Conservation (phyloP, 2,888 invertebrate species). For the Heteropelma amictum region DNA sequence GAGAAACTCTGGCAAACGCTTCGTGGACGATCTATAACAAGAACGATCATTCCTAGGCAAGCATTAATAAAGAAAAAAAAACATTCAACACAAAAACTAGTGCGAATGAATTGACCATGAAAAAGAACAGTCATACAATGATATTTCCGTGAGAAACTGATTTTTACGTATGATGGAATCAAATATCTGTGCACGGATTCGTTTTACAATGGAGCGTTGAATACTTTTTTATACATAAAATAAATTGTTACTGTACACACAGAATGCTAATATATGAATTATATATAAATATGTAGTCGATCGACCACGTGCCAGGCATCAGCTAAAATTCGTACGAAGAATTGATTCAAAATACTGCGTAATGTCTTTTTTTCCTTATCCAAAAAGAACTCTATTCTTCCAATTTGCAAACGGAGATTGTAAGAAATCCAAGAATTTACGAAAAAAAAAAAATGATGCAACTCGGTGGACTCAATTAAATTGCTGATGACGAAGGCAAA, state of each 20-base stretch:
- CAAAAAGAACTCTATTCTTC: too few species aligned
- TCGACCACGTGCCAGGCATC: not conserved
- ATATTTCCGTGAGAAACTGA: slow-evolving; percentile 5
- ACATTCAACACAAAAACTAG: slow-evolving; percentile 2
- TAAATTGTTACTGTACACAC: slow-evolving; percentile 49
- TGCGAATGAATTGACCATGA: slow-evolving; percentile 4
- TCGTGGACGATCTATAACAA: slow-evolving; percentile 69
- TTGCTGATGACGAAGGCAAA: slow-evolving; percentile 29
- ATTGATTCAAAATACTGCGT: not conserved
- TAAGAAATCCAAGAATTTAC: not conserved
- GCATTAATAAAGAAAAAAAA: not conserved
- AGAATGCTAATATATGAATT: slow-evolving; percentile 25
- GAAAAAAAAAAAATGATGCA: not conserved
- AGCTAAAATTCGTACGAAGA: not conserved
- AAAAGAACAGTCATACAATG: slow-evolving; percentile 11
- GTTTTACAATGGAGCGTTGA: slow-evolving; percentile 20
- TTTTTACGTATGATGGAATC: slow-evolving; percentile 14
- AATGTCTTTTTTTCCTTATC: too few species aligned
- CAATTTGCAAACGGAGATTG: not conserved
- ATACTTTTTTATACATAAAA: slow-evolving; percentile 49
- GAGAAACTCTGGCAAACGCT: slow-evolving; percentile 61
- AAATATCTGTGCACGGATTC: slow-evolving; percentile 17
- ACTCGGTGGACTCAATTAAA: slow-evolving; percentile 41
- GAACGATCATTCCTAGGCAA: slow-evolving; percentile 29
- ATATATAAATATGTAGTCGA: not conserved